These are phyloP conservation scores for Dendroctonus valens DNA, from an alignment of 1,140 invertebrate species.

Conservation along the genomic window DNA sequence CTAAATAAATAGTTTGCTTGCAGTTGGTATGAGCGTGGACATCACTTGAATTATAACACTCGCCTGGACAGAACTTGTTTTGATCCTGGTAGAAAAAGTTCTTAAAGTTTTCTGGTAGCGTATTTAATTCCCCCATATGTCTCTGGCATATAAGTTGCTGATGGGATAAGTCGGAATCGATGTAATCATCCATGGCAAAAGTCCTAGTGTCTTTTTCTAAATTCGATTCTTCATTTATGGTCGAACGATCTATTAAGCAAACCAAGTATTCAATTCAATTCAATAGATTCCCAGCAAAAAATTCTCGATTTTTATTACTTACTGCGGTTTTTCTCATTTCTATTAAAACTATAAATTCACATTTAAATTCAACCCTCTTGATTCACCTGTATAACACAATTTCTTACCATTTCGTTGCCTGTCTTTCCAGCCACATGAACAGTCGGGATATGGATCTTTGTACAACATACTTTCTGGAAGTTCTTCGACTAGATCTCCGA, in stretches of 20 bases:
- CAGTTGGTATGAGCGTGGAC: neutral
- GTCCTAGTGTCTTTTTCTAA: neutral
- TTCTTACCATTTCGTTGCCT: constrained; percentile 6
- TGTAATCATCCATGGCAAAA: constrained; percentile 16
- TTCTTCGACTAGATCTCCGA: constrained; percentile 15
- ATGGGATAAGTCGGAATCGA: constrained; percentile 16
- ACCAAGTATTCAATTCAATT: too few species aligned
- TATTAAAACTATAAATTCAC: too few species aligned
- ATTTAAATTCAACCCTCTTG: too few species aligned
- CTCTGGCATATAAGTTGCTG: constrained; percentile 29
- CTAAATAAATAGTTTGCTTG: neutral
- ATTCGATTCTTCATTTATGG: neutral
- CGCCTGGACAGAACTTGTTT: constrained; percentile 32
- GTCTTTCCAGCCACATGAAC: constrained; percentile 38
- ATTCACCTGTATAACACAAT: neutral
- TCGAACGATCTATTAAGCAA: too few species aligned
- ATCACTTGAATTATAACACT: neutral
- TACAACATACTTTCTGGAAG: constrained; percentile 39
- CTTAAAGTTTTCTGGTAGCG: constrained; percentile 24
- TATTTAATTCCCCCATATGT: constrained; percentile 31
- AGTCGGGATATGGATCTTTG: constrained; percentile 39
- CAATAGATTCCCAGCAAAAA: neutral
- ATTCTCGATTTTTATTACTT: neutral
- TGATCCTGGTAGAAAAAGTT: constrained; percentile 32
- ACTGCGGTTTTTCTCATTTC: too few species aligned